phyloP scores from a whole-genome alignment of 2,797 vertebrate species.

The Cossypha niveicapilla region DNA sequence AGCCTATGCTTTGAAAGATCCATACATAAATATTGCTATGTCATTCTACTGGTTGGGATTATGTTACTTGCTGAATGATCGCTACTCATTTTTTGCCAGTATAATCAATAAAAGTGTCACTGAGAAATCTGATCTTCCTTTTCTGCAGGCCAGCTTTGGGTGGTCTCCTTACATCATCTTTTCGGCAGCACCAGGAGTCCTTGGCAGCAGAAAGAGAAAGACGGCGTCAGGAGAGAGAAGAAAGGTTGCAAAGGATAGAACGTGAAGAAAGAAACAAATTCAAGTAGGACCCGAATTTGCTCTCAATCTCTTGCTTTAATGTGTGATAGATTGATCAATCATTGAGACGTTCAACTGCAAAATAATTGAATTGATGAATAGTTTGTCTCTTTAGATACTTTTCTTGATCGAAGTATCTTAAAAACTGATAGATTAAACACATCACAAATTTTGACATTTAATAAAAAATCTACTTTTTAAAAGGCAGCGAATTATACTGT shows the following conservation, averaged over 20 bases:
- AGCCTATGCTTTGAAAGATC: not conserved
- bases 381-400: not conserved
- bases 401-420: not conserved
- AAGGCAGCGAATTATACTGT: not conserved
- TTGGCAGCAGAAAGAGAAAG: conserved; percentile 90
- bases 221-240: conserved; percentile 89
- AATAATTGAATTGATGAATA: not conserved
- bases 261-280: conserved; percentile 93
- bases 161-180: conserved; percentile 89
- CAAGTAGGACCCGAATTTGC: conserved; percentile 78
- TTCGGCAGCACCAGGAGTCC: conserved; percentile 94
- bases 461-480: not conserved
- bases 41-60: not conserved
- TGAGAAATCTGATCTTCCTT: conserved; percentile 29
- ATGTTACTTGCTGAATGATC: not conserved
- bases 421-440: not conserved
- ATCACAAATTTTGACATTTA: not conserved
- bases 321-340: not conserved
- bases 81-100: conserved; percentile 24
- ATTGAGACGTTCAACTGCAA: not conserved
- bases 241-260: conserved; percentile 91
- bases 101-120: conserved; percentile 50
- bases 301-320: not conserved
- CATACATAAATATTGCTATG: not conserved
- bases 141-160: conserved; percentile 79